Evolutionary conservation across 2,888 invertebrate genomes (phyloP).

Genomic region (Xestia xanthographa): DNA sequence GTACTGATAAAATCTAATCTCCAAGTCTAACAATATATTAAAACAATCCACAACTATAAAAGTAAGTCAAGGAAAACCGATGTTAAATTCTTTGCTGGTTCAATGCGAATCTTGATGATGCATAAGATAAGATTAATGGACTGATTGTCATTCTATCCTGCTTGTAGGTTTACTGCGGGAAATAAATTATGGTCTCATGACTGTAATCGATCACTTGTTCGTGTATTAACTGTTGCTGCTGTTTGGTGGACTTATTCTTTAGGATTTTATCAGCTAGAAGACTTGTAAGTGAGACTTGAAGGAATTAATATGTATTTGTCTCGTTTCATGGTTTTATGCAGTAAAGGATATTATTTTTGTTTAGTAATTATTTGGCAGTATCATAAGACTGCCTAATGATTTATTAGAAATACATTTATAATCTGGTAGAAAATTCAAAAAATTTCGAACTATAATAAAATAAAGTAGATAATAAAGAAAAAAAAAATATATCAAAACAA

Average conservation of each 20-base stretch:
- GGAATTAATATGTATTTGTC: not conserved
- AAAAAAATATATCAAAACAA: not conserved
- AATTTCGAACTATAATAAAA: not conserved
- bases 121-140: constrained; percentile 54
- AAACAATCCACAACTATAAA: constrained; percentile 21
- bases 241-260: not conserved
- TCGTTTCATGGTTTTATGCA: not conserved
- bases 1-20: constrained; percentile 29
- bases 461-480: not conserved
- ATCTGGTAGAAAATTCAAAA: not conserved
- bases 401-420: not conserved
- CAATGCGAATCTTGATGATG: constrained; percentile 62
- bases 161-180: constrained; percentile 20
- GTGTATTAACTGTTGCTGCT: constrained; percentile 23
- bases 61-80: constrained; percentile 58
- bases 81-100: constrained; percentile 39
- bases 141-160: constrained; percentile 57
- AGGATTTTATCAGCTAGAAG: not conserved
- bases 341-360: not conserved
- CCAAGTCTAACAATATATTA: constrained; percentile 22
- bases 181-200: constrained; percentile 51
- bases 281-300: not conserved
- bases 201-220: constrained; percentile 45
- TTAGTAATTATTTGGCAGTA: not conserved
- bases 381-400: no score